These are phyloP conservation scores for Crotophaga sulcirostris DNA, from an alignment of 2,113 vertebrate species.

Conservation along the genomic window DNA sequence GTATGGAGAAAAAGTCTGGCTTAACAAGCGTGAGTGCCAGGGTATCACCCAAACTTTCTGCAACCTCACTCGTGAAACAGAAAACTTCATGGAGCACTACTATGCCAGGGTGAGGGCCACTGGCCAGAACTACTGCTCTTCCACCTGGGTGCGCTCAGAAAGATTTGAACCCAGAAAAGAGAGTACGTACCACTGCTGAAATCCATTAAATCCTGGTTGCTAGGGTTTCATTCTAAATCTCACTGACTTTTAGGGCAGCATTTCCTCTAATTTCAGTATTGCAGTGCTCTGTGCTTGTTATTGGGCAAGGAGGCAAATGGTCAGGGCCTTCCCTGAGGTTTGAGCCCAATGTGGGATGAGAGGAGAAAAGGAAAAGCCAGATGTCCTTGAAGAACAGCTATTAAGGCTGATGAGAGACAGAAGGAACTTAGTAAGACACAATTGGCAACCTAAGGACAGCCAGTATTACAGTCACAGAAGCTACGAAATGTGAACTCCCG, in stretches of 20 bases:
- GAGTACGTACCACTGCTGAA: slow-evolving; percentile 56
- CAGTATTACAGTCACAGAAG: not conserved
- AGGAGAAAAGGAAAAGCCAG: not conserved
- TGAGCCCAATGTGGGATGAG: not conserved
- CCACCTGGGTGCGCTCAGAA: slow-evolving; percentile 28
- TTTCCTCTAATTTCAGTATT: not conserved
- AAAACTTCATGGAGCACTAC: slow-evolving; percentile 52
- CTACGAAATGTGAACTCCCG: not conserved
- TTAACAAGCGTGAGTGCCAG: slow-evolving; percentile 71
- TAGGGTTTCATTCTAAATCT: too few species aligned
- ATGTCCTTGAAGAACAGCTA: not conserved
- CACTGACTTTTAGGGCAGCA: too few species aligned
- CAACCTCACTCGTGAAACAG: slow-evolving; percentile 71
- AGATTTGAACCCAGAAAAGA: slow-evolving; percentile 64
- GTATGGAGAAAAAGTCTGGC: slow-evolving; percentile 73
- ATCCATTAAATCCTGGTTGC: not conserved
- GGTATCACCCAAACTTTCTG: slow-evolving; percentile 61
- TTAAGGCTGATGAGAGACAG: not conserved
- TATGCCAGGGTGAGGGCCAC: slow-evolving; percentile 61
- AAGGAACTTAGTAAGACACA: not conserved
- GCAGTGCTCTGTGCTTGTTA: not conserved
- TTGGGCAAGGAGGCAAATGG: not conserved
- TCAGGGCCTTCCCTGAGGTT: not conserved
- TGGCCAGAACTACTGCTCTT: not conserved
- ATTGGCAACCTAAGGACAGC: not conserved